phyloP scores from a whole-genome alignment of 2,797 vertebrate genomes.

The Cottoperca gobio region DNA sequence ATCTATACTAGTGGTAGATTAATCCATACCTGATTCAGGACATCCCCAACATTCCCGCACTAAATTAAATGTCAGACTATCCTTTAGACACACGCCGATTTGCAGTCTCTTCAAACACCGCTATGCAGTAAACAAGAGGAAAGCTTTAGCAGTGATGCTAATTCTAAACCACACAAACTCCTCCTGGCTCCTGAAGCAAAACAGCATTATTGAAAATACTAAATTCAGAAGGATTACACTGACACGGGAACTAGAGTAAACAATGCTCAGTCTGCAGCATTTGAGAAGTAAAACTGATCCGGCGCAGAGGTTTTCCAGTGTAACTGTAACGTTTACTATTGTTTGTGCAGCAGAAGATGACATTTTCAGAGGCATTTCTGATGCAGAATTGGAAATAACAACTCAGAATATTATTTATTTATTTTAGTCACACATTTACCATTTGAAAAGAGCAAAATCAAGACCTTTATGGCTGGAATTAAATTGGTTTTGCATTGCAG shows the following conservation, averaged over 20 bases:
- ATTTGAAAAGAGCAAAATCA: neutral
- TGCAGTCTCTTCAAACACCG: neutral
- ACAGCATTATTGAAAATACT: neutral
- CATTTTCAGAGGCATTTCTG: neutral
- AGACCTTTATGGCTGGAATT: neutral
- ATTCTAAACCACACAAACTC: neutral
- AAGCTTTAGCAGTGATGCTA: neutral
- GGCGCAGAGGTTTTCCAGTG: neutral
- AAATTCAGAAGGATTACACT: neutral
- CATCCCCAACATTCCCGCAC: neutral
- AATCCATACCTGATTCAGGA: neutral
- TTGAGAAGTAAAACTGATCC: neutral
- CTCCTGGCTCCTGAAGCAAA: neutral
- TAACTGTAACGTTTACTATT: neutral
- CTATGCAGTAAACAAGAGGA: neutral
- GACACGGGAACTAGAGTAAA: slow-evolving; percentile 10
- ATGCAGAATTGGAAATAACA: neutral
- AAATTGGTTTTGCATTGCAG: neutral
- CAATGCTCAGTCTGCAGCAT: slow-evolving; percentile 5
- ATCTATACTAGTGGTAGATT: neutral
- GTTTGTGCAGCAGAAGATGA: neutral
- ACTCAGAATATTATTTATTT: neutral
- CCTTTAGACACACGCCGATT: neutral
- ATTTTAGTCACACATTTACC: neutral
- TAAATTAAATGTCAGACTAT: neutral